Conservation (phyloP, 2,888 invertebrate genomes). For the Epistrophella euchroma region DNA sequence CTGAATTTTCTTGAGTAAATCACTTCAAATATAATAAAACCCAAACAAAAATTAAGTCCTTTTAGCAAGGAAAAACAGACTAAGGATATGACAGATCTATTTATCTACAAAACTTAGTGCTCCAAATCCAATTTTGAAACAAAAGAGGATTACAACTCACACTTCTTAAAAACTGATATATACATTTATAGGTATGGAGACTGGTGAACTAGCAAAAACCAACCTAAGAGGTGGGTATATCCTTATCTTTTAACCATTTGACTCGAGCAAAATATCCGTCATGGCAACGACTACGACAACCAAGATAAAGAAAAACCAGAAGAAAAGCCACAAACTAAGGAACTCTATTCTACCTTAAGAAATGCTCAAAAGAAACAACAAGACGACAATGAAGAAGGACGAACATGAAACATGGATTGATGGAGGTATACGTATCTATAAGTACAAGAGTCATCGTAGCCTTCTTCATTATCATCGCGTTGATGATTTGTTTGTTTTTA, state of each 20-base stretch:
- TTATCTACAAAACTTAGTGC: slow-evolving; percentile 40
- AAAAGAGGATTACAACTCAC: slow-evolving; percentile 58
- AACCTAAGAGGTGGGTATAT: slow-evolving; percentile 47
- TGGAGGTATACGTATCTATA: not conserved
- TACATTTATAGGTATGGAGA: not conserved
- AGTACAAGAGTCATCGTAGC: not conserved
- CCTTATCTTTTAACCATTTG: slow-evolving; percentile 44
- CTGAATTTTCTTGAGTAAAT: not conserved
- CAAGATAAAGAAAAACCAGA: slow-evolving; percentile 4
- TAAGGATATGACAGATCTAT: slow-evolving; percentile 52
- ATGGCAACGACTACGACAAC: slow-evolving; percentile 44
- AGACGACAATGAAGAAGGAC: not conserved
- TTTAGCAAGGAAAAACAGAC: slow-evolving; percentile 19
- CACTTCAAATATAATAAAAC: slow-evolving; percentile 9
- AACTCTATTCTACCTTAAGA: not conserved
- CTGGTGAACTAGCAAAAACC: slow-evolving; percentile 7
- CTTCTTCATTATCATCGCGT: slow-evolving; percentile 19
- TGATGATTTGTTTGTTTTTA: not conserved
- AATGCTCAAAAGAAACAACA: slow-evolving; percentile 11
- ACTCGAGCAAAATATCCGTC: slow-evolving; percentile 53
- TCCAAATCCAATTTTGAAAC: slow-evolving; percentile 66
- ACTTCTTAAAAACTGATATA: not conserved
- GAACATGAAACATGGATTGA: not conserved
- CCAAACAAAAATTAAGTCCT: slow-evolving; percentile 24
- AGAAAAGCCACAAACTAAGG: slow-evolving; percentile 48